phyloP scores from a whole-genome alignment of 1,140 invertebrate species.

The Magallana angulata region DNA sequence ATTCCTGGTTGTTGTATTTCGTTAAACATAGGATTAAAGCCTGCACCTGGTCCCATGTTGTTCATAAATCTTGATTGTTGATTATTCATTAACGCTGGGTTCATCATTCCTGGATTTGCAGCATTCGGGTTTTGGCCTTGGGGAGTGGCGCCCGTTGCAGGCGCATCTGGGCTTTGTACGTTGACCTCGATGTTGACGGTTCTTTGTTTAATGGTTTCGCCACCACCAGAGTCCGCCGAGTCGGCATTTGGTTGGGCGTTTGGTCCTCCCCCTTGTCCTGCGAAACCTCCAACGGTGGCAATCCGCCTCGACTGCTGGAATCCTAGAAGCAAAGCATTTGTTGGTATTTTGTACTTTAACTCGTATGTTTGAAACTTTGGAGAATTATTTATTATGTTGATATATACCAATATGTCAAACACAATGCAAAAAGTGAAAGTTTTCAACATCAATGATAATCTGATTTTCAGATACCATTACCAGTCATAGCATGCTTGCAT shows the following conservation, averaged over 20 bases:
- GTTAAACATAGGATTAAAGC: not conserved
- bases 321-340: not conserved
- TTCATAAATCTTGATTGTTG: constrained; percentile 19
- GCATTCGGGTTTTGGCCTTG: not conserved
- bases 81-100: not conserved
- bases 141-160: not conserved
- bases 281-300: not conserved
- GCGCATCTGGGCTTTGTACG: constrained; percentile 17
- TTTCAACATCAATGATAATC: too few species aligned
- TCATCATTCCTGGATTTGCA: not conserved
- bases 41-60: not conserved
- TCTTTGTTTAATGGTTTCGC: constrained; percentile 22
- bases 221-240: not conserved
- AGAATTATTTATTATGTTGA: too few species aligned
- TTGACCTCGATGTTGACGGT: constrained; percentile 29
- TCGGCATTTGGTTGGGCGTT: not conserved
- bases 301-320: constrained; percentile 7
- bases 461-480: not conserved
- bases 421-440: too few species aligned
- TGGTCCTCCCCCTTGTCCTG: not conserved
- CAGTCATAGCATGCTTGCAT: not conserved
- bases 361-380: too few species aligned
- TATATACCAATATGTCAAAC: too few species aligned
- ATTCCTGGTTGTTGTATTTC: not conserved
- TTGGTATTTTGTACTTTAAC: too few species aligned